Evolutionary conservation across 1,140 invertebrate species (phyloP).

Genomic region (Melipona quadrifasciata): DNA sequence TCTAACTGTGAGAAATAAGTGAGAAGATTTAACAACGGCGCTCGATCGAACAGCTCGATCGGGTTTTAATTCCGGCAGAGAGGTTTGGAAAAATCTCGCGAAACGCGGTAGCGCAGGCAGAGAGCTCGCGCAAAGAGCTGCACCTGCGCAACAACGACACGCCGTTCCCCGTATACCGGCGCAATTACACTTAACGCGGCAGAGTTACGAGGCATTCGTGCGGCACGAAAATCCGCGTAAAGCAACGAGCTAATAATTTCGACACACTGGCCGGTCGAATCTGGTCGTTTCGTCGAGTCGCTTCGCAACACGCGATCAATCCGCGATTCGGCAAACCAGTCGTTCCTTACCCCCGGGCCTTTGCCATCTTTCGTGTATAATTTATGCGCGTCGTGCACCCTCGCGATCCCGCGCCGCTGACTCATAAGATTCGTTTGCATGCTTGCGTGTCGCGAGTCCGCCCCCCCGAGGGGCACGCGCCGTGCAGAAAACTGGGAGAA

Average conservation of each 20-base stretch:
- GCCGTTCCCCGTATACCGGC: conserved; percentile 11
- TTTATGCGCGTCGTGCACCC: conserved; percentile 29
- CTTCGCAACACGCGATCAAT: conserved; percentile 32
- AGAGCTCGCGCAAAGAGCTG: background rate
- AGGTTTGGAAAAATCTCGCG: background rate
- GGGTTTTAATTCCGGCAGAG: background rate
- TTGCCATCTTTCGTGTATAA: conserved; percentile 41
- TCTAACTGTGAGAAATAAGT: background rate
- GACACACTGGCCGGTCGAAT: background rate
- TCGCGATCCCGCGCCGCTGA: conserved; percentile 50
- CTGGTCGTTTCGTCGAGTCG: background rate
- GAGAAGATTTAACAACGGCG: background rate
- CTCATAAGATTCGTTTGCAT: conserved; percentile 58
- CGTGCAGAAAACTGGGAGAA: conserved; percentile 33
- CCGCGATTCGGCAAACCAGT: background rate
- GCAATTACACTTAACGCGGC: conserved; percentile 54
- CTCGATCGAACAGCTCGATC: background rate
- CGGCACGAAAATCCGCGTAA: conserved; percentile 51
- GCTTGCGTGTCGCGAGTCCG: conserved; percentile 57
- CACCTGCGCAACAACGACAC: conserved; percentile 15
- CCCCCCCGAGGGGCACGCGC: conserved; percentile 40
- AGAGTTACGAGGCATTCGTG: conserved; percentile 49
- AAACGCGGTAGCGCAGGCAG: background rate
- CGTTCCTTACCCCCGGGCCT: background rate
- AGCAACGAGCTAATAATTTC: conserved; percentile 51